phyloP scores from a whole-genome alignment of 1,140 invertebrate genomes.

The Episyrphus balteatus region DNA sequence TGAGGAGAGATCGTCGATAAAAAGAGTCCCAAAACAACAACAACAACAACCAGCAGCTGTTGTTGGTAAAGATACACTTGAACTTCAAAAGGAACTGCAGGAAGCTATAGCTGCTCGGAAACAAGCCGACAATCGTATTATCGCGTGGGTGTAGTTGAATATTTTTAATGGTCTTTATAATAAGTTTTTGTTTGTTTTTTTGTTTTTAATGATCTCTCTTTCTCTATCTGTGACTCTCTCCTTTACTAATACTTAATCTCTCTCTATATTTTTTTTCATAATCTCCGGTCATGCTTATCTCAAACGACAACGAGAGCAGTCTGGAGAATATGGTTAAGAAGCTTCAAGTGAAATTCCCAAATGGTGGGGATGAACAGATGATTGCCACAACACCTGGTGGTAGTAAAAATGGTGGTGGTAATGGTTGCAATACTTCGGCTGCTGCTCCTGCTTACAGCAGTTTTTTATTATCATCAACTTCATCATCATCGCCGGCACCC shows the following conservation, averaged over 20 bases:
- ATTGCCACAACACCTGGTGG: background rate
- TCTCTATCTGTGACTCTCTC: constrained; percentile 1
- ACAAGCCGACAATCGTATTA: constrained; percentile 40
- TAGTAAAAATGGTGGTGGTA: constrained; percentile 7
- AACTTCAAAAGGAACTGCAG: constrained; percentile 39
- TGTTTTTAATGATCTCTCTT: background rate
- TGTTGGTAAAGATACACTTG: constrained; percentile 26
- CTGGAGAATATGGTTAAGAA: constrained; percentile 35
- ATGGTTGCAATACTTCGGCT: background rate
- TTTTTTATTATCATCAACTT: background rate
- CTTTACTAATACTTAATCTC: constrained; percentile 10
- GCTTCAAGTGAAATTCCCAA: constrained; percentile 12
- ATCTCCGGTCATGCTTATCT: constrained; percentile 10
- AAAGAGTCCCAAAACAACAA: background rate
- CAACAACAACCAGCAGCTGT: constrained; percentile 6
- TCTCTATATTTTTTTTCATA: constrained; percentile 7
- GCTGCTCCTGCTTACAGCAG: background rate
- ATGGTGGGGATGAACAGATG: background rate
- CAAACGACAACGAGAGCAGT: constrained; percentile 9
- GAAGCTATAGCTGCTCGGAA: constrained; percentile 41
- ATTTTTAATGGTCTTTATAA: background rate
- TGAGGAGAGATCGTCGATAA: too few relatives aligned
- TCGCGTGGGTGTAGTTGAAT: constrained; percentile 38
- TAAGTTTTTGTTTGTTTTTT: background rate
- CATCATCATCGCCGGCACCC: background rate